phyloP scores from a whole-genome alignment of 2,797 vertebrate genomes.

The Clarias pachynema region DNA sequence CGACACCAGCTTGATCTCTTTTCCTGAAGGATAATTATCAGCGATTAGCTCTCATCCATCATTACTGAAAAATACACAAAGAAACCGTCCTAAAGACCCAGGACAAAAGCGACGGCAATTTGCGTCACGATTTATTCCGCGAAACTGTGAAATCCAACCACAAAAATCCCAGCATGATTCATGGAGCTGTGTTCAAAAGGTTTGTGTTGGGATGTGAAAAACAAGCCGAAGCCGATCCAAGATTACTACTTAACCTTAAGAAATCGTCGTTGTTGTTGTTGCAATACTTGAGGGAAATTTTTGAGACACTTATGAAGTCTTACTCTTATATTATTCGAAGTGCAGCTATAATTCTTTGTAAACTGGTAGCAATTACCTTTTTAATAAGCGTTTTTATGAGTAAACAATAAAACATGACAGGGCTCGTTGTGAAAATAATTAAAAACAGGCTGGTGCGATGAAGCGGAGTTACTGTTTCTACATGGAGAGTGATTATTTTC shows the following conservation, averaged over 20 bases:
- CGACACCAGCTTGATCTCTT: background rate
- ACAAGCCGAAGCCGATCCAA: background rate
- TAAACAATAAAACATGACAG: background rate
- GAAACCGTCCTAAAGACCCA: background rate
- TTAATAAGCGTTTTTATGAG: background rate
- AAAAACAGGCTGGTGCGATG: background rate
- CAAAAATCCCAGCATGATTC: conserved; percentile 20
- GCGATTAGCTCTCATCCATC: background rate
- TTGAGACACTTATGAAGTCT: background rate
- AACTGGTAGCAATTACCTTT: background rate
- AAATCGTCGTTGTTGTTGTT: background rate
- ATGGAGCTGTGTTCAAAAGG: conserved; percentile 10
- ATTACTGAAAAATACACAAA: conserved; percentile 1
- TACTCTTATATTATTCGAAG: background rate
- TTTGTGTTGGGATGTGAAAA: background rate
- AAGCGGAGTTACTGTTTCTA: background rate
- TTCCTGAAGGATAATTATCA: background rate
- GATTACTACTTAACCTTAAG: background rate
- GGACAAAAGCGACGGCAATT: conserved; percentile 3
- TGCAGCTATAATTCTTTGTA: background rate
- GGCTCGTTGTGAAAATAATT: background rate
- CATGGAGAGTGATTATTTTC: background rate
- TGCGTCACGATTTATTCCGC: conserved; percentile 16
- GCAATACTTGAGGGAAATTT: background rate
- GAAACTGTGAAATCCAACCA: conserved; percentile 6